phyloP scores from a whole-genome alignment of 2,113 vertebrate genomes.

The Atlantisia rogersi region DNA sequence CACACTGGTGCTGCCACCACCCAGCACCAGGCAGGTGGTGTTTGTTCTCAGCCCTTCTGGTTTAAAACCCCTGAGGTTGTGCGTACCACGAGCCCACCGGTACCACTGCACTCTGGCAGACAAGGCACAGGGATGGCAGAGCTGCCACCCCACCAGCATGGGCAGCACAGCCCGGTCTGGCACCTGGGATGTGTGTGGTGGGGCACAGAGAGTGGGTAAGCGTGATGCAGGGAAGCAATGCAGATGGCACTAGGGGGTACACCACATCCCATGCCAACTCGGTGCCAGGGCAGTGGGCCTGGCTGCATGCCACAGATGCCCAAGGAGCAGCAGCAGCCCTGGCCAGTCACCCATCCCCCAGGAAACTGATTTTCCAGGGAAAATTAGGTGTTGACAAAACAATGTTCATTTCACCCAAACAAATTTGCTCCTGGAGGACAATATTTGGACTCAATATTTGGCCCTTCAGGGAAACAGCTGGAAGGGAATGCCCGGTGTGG shows the following conservation, averaged over 20 bases:
- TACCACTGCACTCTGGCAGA: neutral
- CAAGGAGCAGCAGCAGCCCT: rapidly evolving
- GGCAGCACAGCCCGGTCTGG: neutral
- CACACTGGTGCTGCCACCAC: rapidly evolving
- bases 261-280: neutral
- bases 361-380: neutral
- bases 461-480: neutral
- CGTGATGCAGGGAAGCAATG: rapidly evolving
- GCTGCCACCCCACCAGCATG: neutral
- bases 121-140: neutral
- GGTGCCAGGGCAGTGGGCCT: rapidly evolving
- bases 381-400: neutral
- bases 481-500: rapidly evolving
- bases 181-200: neutral
- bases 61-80: neutral
- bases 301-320: neutral
- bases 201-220: neutral
- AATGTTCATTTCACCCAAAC: neutral
- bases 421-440: neutral
- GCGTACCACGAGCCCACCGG: rapidly evolving
- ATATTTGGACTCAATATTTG: neutral
- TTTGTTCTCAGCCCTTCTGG: rapidly evolving
- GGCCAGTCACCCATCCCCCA: neutral
- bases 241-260: neutral
- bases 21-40: neutral